These are phyloP conservation scores for Halesus radiatus DNA, from an alignment of 1,140 invertebrate genomes.

Conservation along the genomic window DNA sequence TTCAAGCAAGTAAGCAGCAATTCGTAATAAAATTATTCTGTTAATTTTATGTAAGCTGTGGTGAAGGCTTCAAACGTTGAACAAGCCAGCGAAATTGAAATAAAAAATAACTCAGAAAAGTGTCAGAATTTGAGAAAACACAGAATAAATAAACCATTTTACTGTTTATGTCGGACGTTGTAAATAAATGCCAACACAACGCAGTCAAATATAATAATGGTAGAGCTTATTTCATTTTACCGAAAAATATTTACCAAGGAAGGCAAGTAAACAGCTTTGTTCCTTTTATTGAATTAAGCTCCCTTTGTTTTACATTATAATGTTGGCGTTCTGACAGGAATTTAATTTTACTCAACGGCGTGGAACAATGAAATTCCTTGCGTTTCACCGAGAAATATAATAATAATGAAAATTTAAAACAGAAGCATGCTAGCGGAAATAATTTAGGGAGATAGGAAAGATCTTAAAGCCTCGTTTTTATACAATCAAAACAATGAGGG, in stretches of 20 bases:
- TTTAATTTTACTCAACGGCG: neutral
- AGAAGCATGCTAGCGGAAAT: too few relatives aligned
- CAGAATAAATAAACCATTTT: constrained; percentile 2
- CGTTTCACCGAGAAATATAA: neutral
- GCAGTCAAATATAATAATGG: neutral
- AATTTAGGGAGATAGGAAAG: too few relatives aligned
- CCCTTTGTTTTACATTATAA: neutral
- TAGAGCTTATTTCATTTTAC: constrained; percentile 2
- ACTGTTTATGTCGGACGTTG: neutral
- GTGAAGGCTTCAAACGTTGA: too few relatives aligned
- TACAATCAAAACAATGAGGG: too few relatives aligned
- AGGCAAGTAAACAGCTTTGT: neutral
- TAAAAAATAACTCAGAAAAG: neutral
- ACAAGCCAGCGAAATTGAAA: neutral
- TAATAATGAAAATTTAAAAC: too few relatives aligned
- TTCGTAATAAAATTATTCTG: too few relatives aligned
- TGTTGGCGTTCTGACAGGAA: neutral
- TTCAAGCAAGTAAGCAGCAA: too few relatives aligned
- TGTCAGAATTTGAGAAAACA: neutral
- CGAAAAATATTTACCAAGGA: neutral
- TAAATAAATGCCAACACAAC: neutral
- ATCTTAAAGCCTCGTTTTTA: too few relatives aligned
- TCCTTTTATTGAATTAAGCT: constrained; percentile 1
- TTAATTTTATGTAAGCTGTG: too few relatives aligned
- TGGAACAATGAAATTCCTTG: neutral